These are phyloP conservation scores for Athalia cordata DNA, from an alignment of 2,888 invertebrate genomes.

Conservation along the genomic window DNA sequence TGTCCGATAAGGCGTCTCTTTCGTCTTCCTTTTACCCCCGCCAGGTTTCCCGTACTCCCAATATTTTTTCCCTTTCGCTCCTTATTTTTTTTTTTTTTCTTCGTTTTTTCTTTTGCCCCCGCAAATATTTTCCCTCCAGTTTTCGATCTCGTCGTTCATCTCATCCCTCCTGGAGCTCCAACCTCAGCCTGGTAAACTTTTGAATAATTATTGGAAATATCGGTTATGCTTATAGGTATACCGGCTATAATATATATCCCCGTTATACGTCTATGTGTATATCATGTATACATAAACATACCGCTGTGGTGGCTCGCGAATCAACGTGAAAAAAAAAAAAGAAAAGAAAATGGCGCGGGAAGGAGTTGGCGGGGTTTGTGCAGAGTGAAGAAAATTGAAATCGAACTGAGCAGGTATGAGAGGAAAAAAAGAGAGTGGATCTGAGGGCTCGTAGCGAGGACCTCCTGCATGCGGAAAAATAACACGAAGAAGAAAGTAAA, in stretches of 20 bases:
- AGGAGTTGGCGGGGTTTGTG: not conserved
- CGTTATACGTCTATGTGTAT: conserved; percentile 32
- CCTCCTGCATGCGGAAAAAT: no score
- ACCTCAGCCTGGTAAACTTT: conserved; percentile 59
- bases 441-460: no score
- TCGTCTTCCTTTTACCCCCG: conserved; percentile 46
- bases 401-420: not conserved
- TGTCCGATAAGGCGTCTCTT: conserved; percentile 55
- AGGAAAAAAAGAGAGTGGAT: no score
- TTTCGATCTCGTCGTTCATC: no score
- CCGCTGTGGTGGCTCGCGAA: conserved; percentile 47
- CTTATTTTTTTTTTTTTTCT: no score
- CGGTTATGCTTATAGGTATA: conserved; percentile 28
- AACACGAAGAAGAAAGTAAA: not conserved
- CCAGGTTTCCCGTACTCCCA: conserved; percentile 16
- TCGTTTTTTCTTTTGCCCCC: no score
- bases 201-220: conserved; percentile 66
- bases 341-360: no score
- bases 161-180: no score
- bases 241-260: conserved; percentile 30
- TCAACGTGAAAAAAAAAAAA: no score
- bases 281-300: conserved; percentile 53
- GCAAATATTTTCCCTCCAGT: no score
- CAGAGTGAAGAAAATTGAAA: conserved; percentile 25
- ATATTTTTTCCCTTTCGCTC: no score